These are phyloP conservation scores for Calephelis virginiensis DNA, from an alignment of 1,140 invertebrate species.

Conservation along the genomic window DNA sequence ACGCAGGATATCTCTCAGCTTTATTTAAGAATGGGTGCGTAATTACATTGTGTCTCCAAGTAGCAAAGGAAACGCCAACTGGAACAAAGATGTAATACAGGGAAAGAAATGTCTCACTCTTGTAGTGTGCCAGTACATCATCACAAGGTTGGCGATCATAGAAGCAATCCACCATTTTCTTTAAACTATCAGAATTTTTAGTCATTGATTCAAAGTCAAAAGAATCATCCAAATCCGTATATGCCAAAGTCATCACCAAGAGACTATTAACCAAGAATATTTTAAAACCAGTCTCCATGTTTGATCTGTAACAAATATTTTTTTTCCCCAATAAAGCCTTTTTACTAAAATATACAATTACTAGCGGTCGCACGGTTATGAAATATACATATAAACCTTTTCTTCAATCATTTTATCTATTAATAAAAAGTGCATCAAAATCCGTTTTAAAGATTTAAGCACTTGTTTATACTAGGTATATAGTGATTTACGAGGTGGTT, in stretches of 20 bases:
- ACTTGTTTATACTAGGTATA: too few relatives aligned
- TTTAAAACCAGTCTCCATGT: background rate
- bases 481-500: too few relatives aligned
- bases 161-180: slow-evolving; percentile 10
- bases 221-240: background rate
- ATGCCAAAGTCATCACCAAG: background rate
- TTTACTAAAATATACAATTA: too few relatives aligned
- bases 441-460: too few relatives aligned
- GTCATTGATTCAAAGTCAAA: background rate
- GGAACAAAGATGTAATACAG: background rate
- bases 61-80: too few relatives aligned
- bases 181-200: background rate
- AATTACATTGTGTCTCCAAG: too few relatives aligned
- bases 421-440: too few relatives aligned
- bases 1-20: too few relatives aligned
- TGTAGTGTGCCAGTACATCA: background rate
- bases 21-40: too few relatives aligned
- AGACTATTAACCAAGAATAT: background rate
- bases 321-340: background rate
- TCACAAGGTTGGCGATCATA: background rate
- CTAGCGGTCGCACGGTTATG: too few relatives aligned
- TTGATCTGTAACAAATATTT: background rate
- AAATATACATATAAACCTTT: too few relatives aligned
- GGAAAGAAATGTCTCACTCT: background rate
- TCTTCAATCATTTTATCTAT: too few relatives aligned